phyloP scores from a whole-genome alignment of 2,888 invertebrate species.

The Ormyrus thymus region DNA sequence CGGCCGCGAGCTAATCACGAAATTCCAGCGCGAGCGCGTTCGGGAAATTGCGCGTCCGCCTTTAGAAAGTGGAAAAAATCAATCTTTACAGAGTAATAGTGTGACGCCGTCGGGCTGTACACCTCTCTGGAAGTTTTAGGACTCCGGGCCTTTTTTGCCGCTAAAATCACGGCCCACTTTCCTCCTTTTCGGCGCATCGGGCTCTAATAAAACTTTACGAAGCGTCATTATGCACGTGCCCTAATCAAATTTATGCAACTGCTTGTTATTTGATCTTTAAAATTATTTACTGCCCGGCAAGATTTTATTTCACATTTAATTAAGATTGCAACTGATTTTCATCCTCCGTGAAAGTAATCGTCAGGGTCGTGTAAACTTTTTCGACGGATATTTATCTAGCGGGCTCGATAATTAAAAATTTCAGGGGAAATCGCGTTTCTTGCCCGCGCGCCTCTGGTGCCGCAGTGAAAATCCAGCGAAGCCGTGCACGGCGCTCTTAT shows the following conservation, averaged over 20 bases:
- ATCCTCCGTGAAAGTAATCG: no score
- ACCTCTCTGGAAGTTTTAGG: conserved; percentile 23
- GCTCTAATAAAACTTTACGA: neutral
- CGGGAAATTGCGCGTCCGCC: conserved; percentile 63
- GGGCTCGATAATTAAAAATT: no score
- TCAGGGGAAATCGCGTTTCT: no score
- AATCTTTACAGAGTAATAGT: conserved; percentile 44
- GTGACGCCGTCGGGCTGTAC: conserved; percentile 35
- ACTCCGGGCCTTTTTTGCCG: neutral
- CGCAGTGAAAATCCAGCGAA: neutral
- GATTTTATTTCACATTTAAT: no score
- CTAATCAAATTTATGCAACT: no score
- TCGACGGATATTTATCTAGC: no score
- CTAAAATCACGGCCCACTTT: conserved; percentile 6
- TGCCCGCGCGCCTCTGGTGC: neutral
- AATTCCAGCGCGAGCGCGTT: conserved; percentile 63
- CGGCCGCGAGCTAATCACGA: conserved; percentile 65
- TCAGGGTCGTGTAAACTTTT: no score
- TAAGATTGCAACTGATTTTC: no score
- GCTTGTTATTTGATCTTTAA: no score
- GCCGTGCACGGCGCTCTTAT: conserved; percentile 21
- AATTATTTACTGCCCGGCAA: no score
- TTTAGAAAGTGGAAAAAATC: conserved; percentile 72
- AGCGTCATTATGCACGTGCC: no score
- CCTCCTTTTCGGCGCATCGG: neutral